Evolutionary conservation across 2,888 invertebrate species (phyloP), one percentile per base, ranked within the genome.

Genomic region (Myopa testacea): DNA sequence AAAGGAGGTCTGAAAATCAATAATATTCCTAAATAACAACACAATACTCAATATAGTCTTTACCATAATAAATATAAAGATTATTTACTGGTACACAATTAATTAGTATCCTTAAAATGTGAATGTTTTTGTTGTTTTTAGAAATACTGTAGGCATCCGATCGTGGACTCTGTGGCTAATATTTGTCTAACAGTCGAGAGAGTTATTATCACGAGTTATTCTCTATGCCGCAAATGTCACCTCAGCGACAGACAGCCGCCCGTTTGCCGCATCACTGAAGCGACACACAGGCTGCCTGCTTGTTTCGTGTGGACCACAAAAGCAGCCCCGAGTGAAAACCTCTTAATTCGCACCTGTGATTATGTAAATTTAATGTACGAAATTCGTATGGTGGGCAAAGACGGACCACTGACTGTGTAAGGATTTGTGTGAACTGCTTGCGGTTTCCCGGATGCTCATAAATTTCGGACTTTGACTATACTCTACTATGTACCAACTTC

Each of bases 391-490:
- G n/a, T 45, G 40, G 52, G 26, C 68, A 34, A 34, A 5, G 4
- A 65, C 50, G 10, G 40, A 19, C 58, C 45, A 58, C 55, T 72
- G 45, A n/a, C n/a, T 70, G 37, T 52, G 70, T 26, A 10, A 10
- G 7, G 45, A 45, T 45, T 68, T 26, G 45, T 65, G 34, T 65
- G 34, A n/a, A 40, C 37, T 63, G 65, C 26, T 34, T 75, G 75
- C 34, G 75, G 75, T 75, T 19, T 69, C 58, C 58, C 38, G 58
- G 19, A 38, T 63, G 69, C 62, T 75, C 69, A 75, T 69, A 69
- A 75, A 75, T 75, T 75, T 26, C 14, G 38, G 26, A 75, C 69
- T 75, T 60, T 16, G 60, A 75, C 68, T 60, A 69, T 45, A 45
- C 45, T 6, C 45, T 8, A 6, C 45, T 6, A 45, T 8, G 45